These are phyloP conservation scores for Anas georgica DNA, from an alignment of 2,797 vertebrate genomes.

Conservation along the genomic window DNA sequence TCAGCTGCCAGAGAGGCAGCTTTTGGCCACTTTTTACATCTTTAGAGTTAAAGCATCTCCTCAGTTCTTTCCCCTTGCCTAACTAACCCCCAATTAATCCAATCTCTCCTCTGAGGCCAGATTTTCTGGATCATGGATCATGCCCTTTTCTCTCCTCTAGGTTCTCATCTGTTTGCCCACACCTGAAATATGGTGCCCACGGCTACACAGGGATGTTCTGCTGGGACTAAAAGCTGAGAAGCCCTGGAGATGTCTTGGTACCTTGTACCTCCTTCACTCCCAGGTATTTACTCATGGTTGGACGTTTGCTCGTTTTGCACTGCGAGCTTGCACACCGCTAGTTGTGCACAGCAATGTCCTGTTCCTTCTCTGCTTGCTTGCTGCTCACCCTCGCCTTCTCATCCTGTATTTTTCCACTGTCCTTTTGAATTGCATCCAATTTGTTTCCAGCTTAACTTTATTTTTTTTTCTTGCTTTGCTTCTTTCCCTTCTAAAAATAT, in stretches of 20 bases:
- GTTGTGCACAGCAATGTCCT: background rate
- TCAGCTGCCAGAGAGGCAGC: background rate
- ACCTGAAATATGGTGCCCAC: background rate
- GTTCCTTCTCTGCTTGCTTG: background rate
- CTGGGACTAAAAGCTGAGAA: background rate
- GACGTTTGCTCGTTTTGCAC: background rate
- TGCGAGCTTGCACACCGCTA: background rate
- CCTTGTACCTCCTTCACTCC: background rate
- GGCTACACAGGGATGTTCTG: background rate
- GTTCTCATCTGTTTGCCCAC: background rate
- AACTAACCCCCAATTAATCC: background rate
- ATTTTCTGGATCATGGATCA: background rate
- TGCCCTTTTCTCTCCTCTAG: background rate
- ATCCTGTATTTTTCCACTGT: conserved; percentile 36
- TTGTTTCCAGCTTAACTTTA: conserved; percentile 1
- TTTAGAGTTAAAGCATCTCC: background rate
- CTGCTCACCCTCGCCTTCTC: background rate
- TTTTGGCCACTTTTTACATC: background rate
- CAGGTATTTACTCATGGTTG: background rate
- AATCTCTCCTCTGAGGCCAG: background rate
- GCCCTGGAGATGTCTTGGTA: background rate
- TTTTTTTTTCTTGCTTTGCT: background rate
- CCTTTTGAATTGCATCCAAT: conserved; percentile 4
- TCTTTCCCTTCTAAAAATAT: conserved; percentile 23
- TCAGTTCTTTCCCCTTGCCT: background rate